phyloP scores from a whole-genome alignment of 2,113 vertebrate genomes.

The Cochlearius cochlearius region DNA sequence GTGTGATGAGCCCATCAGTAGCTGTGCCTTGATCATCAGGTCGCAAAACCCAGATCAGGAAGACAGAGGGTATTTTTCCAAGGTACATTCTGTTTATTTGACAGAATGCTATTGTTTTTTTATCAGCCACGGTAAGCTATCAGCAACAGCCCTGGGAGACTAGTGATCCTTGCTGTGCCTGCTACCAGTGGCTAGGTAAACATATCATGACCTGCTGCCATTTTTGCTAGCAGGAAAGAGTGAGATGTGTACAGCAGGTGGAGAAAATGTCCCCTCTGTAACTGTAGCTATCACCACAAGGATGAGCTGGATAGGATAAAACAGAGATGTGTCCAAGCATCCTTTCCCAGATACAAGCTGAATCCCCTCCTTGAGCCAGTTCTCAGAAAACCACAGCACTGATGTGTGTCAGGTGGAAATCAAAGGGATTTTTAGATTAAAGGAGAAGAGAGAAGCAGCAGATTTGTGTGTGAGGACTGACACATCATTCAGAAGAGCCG shows the following conservation, averaged over 20 bases:
- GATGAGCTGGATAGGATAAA: not conserved
- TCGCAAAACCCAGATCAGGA: not conserved
- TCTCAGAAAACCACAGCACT: not conserved
- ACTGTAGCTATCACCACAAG: not conserved
- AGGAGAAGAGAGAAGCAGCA: not conserved
- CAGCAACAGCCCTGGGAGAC: not conserved
- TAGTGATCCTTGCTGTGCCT: not conserved
- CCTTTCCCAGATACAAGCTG: not conserved
- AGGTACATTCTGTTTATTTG: not conserved
- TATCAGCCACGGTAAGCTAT: not conserved
- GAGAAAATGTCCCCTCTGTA: not conserved
- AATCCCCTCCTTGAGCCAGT: not conserved
- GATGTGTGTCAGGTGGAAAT: not conserved
- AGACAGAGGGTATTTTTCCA: not conserved
- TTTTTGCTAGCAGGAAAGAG: not conserved
- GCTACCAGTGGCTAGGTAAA: not conserved
- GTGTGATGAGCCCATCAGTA: not conserved
- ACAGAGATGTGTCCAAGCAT: not conserved
- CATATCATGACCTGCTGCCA: not conserved
- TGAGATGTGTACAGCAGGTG: not conserved
- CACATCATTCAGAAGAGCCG: not conserved
- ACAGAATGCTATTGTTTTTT: fast-evolving
- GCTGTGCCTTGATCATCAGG: not conserved
- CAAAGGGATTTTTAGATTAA: not conserved
- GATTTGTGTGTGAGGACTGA: not conserved